phyloP scores from a whole-genome alignment of 2,888 invertebrate genomes.

The Apotomis betuletana region DNA sequence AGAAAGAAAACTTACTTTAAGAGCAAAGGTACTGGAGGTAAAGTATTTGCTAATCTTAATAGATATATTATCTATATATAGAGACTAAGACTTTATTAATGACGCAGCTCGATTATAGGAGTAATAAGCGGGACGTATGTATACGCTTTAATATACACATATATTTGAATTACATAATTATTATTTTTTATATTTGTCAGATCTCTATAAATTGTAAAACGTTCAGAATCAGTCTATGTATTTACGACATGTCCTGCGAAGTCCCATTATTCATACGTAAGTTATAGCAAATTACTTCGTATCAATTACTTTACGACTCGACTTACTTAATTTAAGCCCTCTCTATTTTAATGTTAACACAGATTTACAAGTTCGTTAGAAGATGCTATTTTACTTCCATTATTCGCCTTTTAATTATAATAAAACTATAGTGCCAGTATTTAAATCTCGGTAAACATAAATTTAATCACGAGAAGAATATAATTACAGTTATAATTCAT shows the following conservation, averaged over 20 bases:
- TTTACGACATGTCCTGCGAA: conserved; percentile 18
- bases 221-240: neutral
- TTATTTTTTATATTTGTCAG: neutral
- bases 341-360: conserved; percentile 7
- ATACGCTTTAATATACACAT: neutral
- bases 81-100: too few relatives aligned
- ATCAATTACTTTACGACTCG: conserved; percentile 24
- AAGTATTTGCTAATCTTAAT: too few relatives aligned
- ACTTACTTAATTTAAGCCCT: neutral
- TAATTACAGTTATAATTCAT: neutral
- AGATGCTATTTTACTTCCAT: neutral
- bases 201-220: neutral
- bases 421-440: neutral
- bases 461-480: neutral
- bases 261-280: conserved; percentile 20
- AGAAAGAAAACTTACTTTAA: too few relatives aligned
- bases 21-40: too few relatives aligned
- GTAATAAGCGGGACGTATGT: too few relatives aligned
- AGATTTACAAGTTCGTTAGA: neutral
- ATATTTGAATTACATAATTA: neutral
- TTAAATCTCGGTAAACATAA: neutral
- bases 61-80: too few relatives aligned
- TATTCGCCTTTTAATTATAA: neutral
- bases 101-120: too few relatives aligned
- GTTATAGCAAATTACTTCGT: conserved; percentile 16